These are phyloP conservation scores for Ifrita kowaldi DNA, from an alignment of 2,113 vertebrate species.

Conservation along the genomic window DNA sequence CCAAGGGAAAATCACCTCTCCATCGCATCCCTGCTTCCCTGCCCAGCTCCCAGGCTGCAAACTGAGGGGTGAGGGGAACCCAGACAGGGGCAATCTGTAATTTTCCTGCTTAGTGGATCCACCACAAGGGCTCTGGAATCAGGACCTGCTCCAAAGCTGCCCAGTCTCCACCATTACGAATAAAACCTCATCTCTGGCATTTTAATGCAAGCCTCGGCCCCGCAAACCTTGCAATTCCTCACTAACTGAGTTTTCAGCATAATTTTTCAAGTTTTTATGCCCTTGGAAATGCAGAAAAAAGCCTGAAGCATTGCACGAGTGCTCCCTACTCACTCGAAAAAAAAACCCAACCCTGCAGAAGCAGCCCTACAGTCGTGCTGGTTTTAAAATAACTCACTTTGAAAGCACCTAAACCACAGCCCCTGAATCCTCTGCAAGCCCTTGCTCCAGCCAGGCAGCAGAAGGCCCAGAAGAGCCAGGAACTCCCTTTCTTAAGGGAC, in stretches of 20 bases:
- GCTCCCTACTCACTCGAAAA: background rate
- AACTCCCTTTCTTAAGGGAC: background rate
- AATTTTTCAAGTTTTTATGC: background rate
- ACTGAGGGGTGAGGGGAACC: rapidly evolving
- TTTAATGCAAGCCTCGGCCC: background rate
- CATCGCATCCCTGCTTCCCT: background rate
- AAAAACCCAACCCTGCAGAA: background rate
- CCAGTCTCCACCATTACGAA: background rate
- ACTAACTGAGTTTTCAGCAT: background rate
- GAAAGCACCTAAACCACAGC: background rate
- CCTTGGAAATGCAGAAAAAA: background rate
- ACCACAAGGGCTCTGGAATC: background rate
- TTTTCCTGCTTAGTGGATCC: background rate
- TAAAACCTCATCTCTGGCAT: background rate
- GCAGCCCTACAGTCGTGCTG: rapidly evolving
- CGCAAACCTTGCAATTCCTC: background rate
- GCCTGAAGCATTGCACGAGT: background rate
- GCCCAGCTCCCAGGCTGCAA: background rate
- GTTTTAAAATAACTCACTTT: background rate
- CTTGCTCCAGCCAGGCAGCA: background rate
- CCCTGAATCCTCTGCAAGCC: background rate
- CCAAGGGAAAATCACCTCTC: background rate
- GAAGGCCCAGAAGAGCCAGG: background rate
- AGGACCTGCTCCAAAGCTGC: background rate
- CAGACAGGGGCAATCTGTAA: background rate